phyloP scores from a whole-genome alignment of 2,113 vertebrate species.

The Ptyas mucosa region DNA sequence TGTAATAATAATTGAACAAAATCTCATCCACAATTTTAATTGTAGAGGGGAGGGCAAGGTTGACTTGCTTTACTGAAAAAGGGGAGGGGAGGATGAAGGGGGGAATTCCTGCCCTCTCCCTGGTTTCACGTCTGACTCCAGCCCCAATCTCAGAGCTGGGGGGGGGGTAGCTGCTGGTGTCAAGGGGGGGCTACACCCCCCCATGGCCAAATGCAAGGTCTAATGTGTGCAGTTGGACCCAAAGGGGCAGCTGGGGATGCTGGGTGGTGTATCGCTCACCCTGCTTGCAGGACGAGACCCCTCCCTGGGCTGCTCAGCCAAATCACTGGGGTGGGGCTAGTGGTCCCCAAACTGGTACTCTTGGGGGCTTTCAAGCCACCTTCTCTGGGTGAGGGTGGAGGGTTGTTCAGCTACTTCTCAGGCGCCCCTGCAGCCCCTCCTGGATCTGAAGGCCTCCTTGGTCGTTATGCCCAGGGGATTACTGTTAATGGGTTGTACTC shows the following conservation, averaged over 20 bases:
- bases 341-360: background rate
- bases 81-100: too few species aligned
- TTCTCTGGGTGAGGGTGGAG: background rate
- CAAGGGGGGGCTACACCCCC: too few species aligned
- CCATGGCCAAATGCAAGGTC: too few species aligned
- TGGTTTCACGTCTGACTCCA: background rate
- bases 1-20: background rate
- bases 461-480: too few species aligned
- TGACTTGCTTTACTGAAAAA: background rate
- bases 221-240: background rate
- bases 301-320: background rate
- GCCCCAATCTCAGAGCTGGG: background rate
- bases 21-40: background rate
- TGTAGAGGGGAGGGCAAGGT: background rate
- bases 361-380: too few species aligned
- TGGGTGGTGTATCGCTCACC: too few species aligned
- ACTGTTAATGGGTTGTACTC: too few species aligned
- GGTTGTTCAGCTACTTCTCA: too few species aligned
- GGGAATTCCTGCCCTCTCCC: background rate
- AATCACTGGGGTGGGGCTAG: background rate
- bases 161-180: too few species aligned
- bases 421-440: too few species aligned
- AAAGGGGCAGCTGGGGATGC: background rate
- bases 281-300: too few species aligned
- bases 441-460: too few species aligned